Percentiles rank a stretch among this genome's conserved stretches.
Conservation (phyloP, 2,113 vertebrate genomes). For the Mungos mungo region DNA sequence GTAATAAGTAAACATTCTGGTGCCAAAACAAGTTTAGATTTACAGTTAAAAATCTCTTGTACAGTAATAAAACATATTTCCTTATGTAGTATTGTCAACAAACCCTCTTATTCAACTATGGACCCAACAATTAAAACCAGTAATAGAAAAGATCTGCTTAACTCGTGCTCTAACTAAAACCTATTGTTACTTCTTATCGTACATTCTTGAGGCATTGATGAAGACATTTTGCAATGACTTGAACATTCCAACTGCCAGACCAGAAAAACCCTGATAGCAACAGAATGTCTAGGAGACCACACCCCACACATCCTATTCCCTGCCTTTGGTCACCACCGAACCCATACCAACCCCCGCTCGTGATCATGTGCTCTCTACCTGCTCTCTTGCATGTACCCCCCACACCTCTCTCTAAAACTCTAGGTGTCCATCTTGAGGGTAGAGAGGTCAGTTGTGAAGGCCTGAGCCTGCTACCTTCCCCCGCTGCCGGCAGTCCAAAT, state of each 20-base stretch:
- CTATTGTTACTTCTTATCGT: background rate
- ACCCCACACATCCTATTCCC: background rate
- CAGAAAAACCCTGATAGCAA: background rate
- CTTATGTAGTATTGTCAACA: background rate
- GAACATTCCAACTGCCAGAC: background rate
- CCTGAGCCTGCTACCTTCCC: background rate
- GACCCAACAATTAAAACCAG: background rate
- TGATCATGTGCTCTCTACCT: background rate
- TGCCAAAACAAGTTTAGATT: background rate
- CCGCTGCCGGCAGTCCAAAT: background rate
- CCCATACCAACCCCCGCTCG: background rate
- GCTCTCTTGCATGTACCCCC: background rate
- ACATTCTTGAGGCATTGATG: background rate
- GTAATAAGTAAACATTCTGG: background rate
- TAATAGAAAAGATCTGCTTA: background rate
- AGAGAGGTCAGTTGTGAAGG: background rate
- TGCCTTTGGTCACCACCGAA: background rate
- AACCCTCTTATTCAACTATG: background rate
- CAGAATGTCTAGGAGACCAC: background rate
- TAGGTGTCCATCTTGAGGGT: background rate
- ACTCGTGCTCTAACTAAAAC: background rate
- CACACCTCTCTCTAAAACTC: background rate
- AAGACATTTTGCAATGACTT: background rate
- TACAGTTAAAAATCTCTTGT: slow-evolving; percentile 21
- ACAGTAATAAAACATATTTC: background rate